phyloP scores from a whole-genome alignment of 2,888 invertebrate genomes.

The Coleophora flavipennella region DNA sequence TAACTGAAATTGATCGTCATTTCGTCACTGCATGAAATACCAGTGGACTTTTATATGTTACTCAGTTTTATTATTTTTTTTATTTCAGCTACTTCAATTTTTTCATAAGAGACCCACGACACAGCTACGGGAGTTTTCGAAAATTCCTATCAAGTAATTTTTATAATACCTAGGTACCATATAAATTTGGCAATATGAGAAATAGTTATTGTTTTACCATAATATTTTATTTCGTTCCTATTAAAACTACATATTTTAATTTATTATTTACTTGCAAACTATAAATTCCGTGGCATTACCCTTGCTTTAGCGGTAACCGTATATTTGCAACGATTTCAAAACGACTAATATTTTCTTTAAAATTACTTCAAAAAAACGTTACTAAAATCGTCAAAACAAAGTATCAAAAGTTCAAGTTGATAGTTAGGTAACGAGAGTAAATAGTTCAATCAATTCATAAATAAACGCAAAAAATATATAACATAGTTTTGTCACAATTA shows the following conservation, averaged over 20 bases:
- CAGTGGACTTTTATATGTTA: too few species aligned
- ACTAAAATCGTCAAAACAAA: too few species aligned
- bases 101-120: constrained; percentile 42
- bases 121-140: constrained; percentile 57
- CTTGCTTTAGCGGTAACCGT: constrained; percentile 28
- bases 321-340: constrained; percentile 27
- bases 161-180: constrained; percentile 41
- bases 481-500: too few species aligned
- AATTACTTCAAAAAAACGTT: too few species aligned
- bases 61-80: too few species aligned
- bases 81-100: constrained; percentile 30
- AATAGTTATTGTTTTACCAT: constrained; percentile 45
- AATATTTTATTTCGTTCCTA: constrained; percentile 28
- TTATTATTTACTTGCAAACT: constrained; percentile 42
- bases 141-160: constrained; percentile 38
- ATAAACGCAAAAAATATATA: too few species aligned
- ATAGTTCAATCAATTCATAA: too few species aligned
- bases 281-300: constrained; percentile 61
- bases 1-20: too few species aligned
- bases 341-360: constrained; percentile 14
- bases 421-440: too few species aligned
- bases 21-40: too few species aligned
- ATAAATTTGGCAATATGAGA: constrained; percentile 62
- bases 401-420: too few species aligned
- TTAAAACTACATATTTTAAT: constrained; percentile 21